phyloP scores from a whole-genome alignment of 2,888 invertebrate species.

The Maniola hyperantus region DNA sequence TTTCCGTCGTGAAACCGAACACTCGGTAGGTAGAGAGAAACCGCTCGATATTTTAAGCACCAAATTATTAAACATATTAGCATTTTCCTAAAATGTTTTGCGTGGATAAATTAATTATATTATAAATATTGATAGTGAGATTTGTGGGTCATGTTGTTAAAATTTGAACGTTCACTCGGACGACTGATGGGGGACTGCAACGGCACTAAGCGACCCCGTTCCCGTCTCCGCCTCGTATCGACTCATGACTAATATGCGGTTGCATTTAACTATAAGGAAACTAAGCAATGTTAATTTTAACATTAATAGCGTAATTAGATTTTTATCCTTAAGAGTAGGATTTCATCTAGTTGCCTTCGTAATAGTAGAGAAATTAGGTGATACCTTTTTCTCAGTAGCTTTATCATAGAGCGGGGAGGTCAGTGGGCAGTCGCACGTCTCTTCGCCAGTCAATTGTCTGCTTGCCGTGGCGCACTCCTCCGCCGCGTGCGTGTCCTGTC shows the following conservation, averaged over 20 bases:
- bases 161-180: conserved; percentile 20
- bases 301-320: conserved; percentile 79
- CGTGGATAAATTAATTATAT: conserved; percentile 33
- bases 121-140: conserved; percentile 27
- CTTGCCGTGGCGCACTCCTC: conserved; percentile 38
- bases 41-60: conserved; percentile 72
- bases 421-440: conserved; percentile 57
- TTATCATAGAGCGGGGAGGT: conserved; percentile 64
- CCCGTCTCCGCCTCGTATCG: conserved; percentile 46
- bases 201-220: conserved; percentile 65
- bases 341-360: conserved; percentile 82
- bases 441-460: conserved; percentile 70
- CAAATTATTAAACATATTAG: conserved; percentile 62
- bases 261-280: conserved; percentile 62
- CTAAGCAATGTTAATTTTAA: conserved; percentile 82
- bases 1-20: conserved; percentile 60
- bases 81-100: conserved; percentile 56
- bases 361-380: conserved; percentile 78
- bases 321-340: conserved; percentile 81
- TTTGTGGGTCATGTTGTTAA: conserved; percentile 31
- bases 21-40: conserved; percentile 52
- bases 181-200: conserved; percentile 46
- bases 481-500: conserved; percentile 44
- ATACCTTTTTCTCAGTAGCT: conserved; percentile 78
- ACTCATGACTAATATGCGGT: conserved; percentile 48